These are phyloP conservation scores for Drosophila varians DNA, from an alignment of 1,140 invertebrate genomes.

Conservation along the genomic window DNA sequence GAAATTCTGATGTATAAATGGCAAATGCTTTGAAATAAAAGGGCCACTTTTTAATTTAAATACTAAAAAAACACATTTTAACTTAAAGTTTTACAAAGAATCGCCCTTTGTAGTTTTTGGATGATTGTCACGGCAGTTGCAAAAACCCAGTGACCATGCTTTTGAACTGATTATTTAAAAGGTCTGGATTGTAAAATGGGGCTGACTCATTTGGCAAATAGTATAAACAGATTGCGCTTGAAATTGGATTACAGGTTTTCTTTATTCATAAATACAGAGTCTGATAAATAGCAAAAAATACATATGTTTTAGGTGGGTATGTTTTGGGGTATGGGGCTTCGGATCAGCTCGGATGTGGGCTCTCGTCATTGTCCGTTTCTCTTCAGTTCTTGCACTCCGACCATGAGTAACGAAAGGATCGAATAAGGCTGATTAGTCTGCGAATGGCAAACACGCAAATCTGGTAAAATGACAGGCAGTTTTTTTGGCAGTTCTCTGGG, in stretches of 20 bases:
- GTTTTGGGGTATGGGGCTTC: slow-evolving; percentile 5
- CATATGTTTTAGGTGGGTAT: slow-evolving; percentile 32
- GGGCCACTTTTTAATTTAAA: too few species aligned
- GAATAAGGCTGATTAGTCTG: slow-evolving; percentile 77
- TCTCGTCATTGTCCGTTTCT: neutral
- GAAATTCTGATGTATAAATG: too few species aligned
- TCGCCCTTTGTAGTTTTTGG: too few species aligned
- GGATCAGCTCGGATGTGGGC: neutral
- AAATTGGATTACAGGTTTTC: slow-evolving; percentile 40
- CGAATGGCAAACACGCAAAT: slow-evolving; percentile 56
- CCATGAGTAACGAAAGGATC: slow-evolving; percentile 69
- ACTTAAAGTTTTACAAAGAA: neutral
- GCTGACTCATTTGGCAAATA: slow-evolving; percentile 30
- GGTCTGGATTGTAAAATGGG: neutral
- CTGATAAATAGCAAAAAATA: slow-evolving; percentile 48
- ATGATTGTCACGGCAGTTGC: neutral
- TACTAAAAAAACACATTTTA: neutral
- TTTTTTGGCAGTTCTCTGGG: slow-evolving; percentile 11
- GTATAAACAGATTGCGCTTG: slow-evolving; percentile 25
- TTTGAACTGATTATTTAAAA: neutral
- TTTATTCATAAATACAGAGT: slow-evolving; percentile 35
- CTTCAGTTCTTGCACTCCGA: slow-evolving; percentile 64
- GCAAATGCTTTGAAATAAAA: too few species aligned
- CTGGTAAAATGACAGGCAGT: slow-evolving; percentile 50
- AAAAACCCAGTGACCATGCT: neutral